Conservation (phyloP, 1,140 invertebrate species). For the Lucilia cuprina region DNA sequence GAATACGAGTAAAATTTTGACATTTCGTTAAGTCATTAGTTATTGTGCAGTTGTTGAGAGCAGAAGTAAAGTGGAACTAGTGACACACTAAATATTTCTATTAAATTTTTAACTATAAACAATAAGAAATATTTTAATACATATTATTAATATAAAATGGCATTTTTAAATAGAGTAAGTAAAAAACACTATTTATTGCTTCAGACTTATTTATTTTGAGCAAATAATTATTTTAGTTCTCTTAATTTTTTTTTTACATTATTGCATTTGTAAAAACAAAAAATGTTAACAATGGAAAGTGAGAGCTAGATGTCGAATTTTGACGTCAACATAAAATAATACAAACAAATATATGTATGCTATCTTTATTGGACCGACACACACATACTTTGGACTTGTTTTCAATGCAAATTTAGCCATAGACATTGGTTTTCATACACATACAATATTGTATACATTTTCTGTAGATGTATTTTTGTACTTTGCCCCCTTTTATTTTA, state of each 20-base stretch:
- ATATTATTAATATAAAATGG: conserved; percentile 43
- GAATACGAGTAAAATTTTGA: neutral
- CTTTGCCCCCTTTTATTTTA: neutral
- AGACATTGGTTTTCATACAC: neutral
- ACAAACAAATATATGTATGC: neutral
- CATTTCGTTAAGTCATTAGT: neutral
- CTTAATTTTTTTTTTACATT: neutral
- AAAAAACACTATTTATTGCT: neutral
- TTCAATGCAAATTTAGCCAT: too few species aligned
- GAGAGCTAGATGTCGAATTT: neutral
- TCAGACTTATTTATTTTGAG: neutral
- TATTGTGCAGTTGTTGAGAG: neutral
- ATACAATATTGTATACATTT: neutral
- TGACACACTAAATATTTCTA: neutral
- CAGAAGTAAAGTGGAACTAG: neutral
- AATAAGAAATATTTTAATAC: neutral
- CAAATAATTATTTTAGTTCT: neutral
- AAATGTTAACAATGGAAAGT: too few species aligned
- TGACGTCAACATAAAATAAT: neutral
- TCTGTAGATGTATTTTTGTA: neutral
- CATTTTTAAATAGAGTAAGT: conserved; percentile 58
- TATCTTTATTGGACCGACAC: too few species aligned
- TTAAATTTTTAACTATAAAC: neutral
- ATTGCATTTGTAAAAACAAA: too few species aligned
- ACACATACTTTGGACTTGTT: too few species aligned